Conservation (phyloP, 2,888 invertebrate species). For the Hyposoter dolosus region DNA sequence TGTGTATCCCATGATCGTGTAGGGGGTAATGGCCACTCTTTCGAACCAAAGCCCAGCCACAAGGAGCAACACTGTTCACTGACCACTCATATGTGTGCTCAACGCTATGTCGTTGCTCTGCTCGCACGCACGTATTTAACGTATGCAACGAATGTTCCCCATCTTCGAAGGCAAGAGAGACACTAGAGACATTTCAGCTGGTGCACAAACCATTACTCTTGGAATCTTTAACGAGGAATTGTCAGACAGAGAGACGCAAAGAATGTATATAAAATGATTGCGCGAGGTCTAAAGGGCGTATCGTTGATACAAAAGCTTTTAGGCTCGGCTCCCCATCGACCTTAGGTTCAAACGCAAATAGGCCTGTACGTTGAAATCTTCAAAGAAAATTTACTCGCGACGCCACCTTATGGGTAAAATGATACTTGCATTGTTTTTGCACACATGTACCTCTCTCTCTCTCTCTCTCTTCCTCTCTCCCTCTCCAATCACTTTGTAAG, state of each 20-base stretch:
- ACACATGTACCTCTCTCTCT: background rate
- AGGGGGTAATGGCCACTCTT: slow-evolving; percentile 27
- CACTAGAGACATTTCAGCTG: slow-evolving; percentile 42
- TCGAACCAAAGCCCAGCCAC: slow-evolving; percentile 65
- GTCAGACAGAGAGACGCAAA: slow-evolving; percentile 24
- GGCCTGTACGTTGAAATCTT: background rate
- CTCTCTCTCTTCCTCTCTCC: background rate
- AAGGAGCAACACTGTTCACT: slow-evolving; percentile 63
- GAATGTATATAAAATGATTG: slow-evolving; percentile 9
- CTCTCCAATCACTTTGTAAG: slow-evolving; percentile 12
- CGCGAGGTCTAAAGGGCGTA: slow-evolving; percentile 9
- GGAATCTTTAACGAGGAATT: slow-evolving; percentile 62
- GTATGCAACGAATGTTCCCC: slow-evolving; percentile 31
- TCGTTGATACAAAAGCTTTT: background rate
- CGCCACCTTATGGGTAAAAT: slow-evolving; percentile 27
- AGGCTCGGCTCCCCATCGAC: background rate
- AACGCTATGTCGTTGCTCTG: slow-evolving; percentile 19
- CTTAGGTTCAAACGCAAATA: background rate
- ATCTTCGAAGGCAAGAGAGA: slow-evolving; percentile 27
- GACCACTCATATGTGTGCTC: slow-evolving; percentile 51
- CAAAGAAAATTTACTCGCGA: slow-evolving; percentile 10
- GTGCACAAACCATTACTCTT: slow-evolving; percentile 60
- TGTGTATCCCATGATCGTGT: slow-evolving; percentile 59
- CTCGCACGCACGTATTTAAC: slow-evolving; percentile 30
- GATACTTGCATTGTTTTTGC: slow-evolving; percentile 62